phyloP scores from a whole-genome alignment of 2,797 vertebrate genomes.

The Limnodromus scolopaceus region DNA sequence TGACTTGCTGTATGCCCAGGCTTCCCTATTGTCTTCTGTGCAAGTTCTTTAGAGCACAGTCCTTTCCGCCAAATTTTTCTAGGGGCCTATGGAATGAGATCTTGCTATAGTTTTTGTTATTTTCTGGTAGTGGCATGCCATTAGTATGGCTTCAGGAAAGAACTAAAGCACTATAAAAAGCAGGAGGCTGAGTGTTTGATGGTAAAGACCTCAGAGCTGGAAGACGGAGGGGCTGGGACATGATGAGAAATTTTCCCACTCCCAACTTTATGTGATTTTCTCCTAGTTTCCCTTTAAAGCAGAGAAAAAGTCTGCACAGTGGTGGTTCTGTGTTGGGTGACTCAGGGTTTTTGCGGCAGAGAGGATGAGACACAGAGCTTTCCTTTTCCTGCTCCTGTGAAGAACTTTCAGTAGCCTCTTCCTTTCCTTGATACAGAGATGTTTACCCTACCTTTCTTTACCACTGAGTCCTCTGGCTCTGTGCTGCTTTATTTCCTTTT shows the following conservation, averaged over 20 bases:
- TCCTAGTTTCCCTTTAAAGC: background rate
- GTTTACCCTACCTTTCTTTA: background rate
- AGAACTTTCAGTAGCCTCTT: background rate
- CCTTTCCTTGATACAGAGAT: background rate
- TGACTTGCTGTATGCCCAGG: background rate
- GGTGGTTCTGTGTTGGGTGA: background rate
- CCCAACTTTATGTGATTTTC: background rate
- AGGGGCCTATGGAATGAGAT: background rate
- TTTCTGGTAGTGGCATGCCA: rapidly evolving
- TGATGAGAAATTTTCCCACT: background rate
- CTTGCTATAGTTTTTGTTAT: background rate
- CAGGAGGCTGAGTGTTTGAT: background rate
- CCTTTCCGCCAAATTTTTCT: background rate
- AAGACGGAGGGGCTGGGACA: background rate
- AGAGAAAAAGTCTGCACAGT: background rate
- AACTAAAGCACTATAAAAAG: background rate
- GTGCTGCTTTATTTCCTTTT: background rate
- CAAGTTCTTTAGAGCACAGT: background rate
- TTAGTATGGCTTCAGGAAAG: background rate
- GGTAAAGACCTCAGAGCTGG: background rate
- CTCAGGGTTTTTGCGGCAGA: background rate
- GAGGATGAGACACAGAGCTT: rapidly evolving
- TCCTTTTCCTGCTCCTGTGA: background rate
- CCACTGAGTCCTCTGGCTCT: background rate
- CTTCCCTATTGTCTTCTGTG: background rate